phyloP scores from a whole-genome alignment of 2,113 vertebrate genomes.

The Pungitius pungitius region DNA sequence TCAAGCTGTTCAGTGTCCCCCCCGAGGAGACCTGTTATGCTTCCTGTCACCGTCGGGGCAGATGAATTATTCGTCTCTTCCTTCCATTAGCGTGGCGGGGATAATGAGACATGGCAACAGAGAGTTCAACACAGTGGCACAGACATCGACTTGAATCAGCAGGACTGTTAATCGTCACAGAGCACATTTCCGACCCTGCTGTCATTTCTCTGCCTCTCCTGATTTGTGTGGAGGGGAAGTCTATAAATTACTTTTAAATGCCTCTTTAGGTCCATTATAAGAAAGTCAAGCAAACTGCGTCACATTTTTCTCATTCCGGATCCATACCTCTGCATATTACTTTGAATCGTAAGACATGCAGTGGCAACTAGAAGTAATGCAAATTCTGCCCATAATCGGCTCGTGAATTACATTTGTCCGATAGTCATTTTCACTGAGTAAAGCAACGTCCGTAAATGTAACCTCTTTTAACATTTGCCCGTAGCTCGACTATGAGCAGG shows the following conservation, averaged over 20 bases:
- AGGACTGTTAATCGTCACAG: slow-evolving; percentile 63
- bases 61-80: slow-evolving; percentile 76
- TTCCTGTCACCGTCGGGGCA: slow-evolving; percentile 60
- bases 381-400: background rate
- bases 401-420: too few relatives aligned
- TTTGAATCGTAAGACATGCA: background rate
- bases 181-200: slow-evolving; percentile 39
- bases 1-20: slow-evolving; percentile 43
- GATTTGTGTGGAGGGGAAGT: slow-evolving; percentile 32
- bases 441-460: background rate
- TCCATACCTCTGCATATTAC: background rate
- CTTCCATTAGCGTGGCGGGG: slow-evolving; percentile 65
- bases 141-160: slow-evolving; percentile 67
- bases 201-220: slow-evolving; percentile 36
- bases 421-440: too few relatives aligned
- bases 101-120: slow-evolving; percentile 75
- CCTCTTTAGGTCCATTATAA: slow-evolving; percentile 36
- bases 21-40: slow-evolving; percentile 46
- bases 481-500: background rate
- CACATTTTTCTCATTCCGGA: background rate
- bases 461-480: background rate
- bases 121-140: slow-evolving; percentile 64
- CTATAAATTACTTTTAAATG: slow-evolving; percentile 46
- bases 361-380: background rate
- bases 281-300: background rate